Evolutionary conservation across 2,797 vertebrate genomes (phyloP), one percentile per base, ranked within the genome.

Genomic region (Helarctos malayanus): DNA sequence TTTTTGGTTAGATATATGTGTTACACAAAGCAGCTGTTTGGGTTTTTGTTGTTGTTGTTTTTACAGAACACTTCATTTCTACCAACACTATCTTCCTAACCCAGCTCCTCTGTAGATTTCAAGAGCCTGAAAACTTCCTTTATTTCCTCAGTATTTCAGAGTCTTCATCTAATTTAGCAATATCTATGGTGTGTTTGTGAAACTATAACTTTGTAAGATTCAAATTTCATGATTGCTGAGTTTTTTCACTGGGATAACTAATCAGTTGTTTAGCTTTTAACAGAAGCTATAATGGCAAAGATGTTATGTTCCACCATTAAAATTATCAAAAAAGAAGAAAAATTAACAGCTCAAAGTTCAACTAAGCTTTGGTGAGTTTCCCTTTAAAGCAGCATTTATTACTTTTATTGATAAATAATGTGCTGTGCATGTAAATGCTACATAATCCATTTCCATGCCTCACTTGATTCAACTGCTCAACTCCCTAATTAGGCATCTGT

Each of bases 401-500:
- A 38, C 18, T 47, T 47, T 97, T 63, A 63, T 10, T 95, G 94
- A 97, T 97, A 94, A 97, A 97, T 93, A 95, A 95, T 94, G 81
- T 65, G 9, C 12, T 32, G 71, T 54, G 5, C 0, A 0, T 76
- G 19, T 83, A 94, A 97, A 79, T 25, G 6, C 88, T 95, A 19
- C 29, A 12, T 35, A 81, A 81, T 92, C 91, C 52, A 88, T 95
- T 95, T 97, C 61, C 52, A 89, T n/a, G 29, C 12, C 12, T 97
- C 78, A 35, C 97, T 93, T 94, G 91, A 86, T 91, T 47, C 76
- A 89, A 97, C n/a, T 4, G 11, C 21, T 95, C 15, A 75, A 0
- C 14, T 97, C 88, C 38, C 95, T 97, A 97, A 96, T 98, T 96
- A 98, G 91, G 27, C 85, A 76, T 95, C 54, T 98, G n/a, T 91